A percentile compares a stretch with the other conserved stretches of the same genome.
phyloP scores from a whole-genome alignment of 2,113 vertebrate species.

The Microtus ochrogaster region DNA sequence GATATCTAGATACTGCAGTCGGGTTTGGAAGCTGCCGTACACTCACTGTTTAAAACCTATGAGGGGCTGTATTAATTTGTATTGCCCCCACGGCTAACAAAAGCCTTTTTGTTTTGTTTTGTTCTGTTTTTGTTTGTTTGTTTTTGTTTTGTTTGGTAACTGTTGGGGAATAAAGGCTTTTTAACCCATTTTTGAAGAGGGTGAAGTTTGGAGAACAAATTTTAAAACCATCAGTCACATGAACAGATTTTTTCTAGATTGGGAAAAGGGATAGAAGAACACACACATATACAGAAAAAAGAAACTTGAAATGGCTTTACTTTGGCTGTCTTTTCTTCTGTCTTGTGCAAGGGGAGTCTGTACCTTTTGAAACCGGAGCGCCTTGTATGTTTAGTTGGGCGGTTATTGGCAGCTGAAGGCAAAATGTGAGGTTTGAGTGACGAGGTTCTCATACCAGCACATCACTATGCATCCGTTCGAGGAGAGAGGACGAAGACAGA shows the following conservation, averaged over 20 bases:
- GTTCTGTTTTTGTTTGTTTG: background rate
- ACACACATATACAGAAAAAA: slow-evolving; percentile 76
- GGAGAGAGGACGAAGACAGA: slow-evolving; percentile 74
- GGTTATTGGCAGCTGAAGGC: slow-evolving; percentile 89
- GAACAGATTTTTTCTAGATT: slow-evolving; percentile 90
- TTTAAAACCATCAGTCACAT: slow-evolving; percentile 89
- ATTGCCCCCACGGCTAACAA: slow-evolving; percentile 85
- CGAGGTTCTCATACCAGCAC: slow-evolving; percentile 90
- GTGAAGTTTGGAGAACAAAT: slow-evolving; percentile 89
- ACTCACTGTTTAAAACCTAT: slow-evolving; percentile 89
- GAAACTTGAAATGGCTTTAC: slow-evolving; percentile 92
- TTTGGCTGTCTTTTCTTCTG: slow-evolving; percentile 90
- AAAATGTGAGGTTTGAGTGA: slow-evolving; percentile 82
- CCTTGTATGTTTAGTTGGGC: slow-evolving; percentile 86
- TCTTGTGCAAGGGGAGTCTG: slow-evolving; percentile 88
- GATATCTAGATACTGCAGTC: slow-evolving; percentile 89
- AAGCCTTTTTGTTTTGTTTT: slow-evolving; percentile 84
- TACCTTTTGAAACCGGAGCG: slow-evolving; percentile 87
- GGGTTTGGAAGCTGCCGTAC: slow-evolving; percentile 89
- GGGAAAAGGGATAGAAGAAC: slow-evolving; percentile 88
- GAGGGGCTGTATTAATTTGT: slow-evolving; percentile 88
- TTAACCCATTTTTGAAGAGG: slow-evolving; percentile 90
- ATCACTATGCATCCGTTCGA: slow-evolving; percentile 91
- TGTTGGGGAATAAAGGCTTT: slow-evolving; percentile 86
- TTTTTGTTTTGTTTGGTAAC: slow-evolving; percentile 84